A percentile compares a stretch with the other conserved stretches of the same genome.
These are phyloP conservation scores for Axea sp. DNA, from an alignment of 2,888 invertebrate species.

Conservation along the genomic window DNA sequence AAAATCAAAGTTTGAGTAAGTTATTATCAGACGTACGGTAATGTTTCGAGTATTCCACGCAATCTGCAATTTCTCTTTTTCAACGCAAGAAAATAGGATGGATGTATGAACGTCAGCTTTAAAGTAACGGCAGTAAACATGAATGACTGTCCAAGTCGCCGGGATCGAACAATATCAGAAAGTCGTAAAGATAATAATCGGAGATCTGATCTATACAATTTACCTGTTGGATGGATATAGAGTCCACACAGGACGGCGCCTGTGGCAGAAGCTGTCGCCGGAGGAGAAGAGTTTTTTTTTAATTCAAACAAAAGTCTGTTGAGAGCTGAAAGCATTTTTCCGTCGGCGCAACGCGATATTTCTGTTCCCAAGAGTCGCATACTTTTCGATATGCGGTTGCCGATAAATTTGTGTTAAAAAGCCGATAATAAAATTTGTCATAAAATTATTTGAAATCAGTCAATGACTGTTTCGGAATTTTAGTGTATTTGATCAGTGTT, in stretches of 20 bases:
- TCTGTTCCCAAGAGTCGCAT: constrained; percentile 54
- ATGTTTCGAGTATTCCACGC: constrained; percentile 27
- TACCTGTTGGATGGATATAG: constrained; percentile 60
- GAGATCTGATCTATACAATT: constrained; percentile 62
- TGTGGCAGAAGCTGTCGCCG: constrained; percentile 11
- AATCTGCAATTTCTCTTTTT: constrained; percentile 46
- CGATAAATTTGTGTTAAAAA: constrained; percentile 53
- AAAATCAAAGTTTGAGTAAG: constrained; percentile 50
- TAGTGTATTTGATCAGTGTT: constrained; percentile 9
- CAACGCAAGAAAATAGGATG: constrained; percentile 40
- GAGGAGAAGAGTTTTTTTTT: constrained; percentile 33
- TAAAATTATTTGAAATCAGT: constrained; percentile 29
- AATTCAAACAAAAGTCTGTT: constrained; percentile 48
- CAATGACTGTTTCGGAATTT: constrained; percentile 4
- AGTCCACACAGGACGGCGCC: constrained; percentile 53
- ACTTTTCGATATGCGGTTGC: constrained; percentile 35
- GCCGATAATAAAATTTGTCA: constrained; percentile 49
- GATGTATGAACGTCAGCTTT: constrained; percentile 41
- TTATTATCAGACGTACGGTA: constrained; percentile 39
- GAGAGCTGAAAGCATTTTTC: constrained; percentile 61
- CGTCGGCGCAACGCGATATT: constrained; percentile 49
- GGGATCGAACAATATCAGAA: constrained; percentile 56
- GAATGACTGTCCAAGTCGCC: constrained; percentile 49
- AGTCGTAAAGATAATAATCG: constrained; percentile 63
- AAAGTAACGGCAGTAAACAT: constrained; percentile 59